Conservation (phyloP, 2,797 vertebrate species). For the Botia kubotai region DNA sequence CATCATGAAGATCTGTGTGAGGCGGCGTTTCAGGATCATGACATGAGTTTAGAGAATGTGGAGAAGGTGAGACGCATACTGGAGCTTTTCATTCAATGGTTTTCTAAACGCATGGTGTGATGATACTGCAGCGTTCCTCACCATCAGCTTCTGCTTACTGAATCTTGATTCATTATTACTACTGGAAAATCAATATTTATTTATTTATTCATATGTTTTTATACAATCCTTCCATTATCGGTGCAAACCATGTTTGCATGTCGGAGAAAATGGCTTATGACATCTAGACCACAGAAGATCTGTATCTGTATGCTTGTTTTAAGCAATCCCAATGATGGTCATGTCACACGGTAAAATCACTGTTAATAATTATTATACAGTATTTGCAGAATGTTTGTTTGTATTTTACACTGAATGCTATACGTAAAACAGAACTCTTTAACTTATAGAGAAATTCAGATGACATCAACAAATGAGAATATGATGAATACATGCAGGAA, state of each 20-base stretch:
- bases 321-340: not conserved
- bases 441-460: no score
- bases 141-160: not conserved
- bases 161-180: not conserved
- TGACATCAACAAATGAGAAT: not conserved
- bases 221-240: not conserved
- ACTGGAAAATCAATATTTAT: not conserved
- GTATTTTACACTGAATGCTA: not conserved
- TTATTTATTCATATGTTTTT: slow-evolving; percentile 35
- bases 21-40: not conserved
- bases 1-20: rapidly evolving
- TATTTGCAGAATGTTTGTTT: not conserved
- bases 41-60: rapidly evolving
- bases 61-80: slow-evolving; percentile 55
- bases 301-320: slow-evolving; percentile 11
- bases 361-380: not conserved
- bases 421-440: no score
- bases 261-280: not conserved
- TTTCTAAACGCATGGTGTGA: slow-evolving; percentile 11
- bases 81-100: slow-evolving; percentile 15
- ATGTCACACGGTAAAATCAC: not conserved
- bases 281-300: not conserved
- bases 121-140: not conserved
- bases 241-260: not conserved
- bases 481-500: not conserved